Evolutionary conservation across 1,140 invertebrate genomes (phyloP).

Genomic region (Cardiocondyla obscurior): DNA sequence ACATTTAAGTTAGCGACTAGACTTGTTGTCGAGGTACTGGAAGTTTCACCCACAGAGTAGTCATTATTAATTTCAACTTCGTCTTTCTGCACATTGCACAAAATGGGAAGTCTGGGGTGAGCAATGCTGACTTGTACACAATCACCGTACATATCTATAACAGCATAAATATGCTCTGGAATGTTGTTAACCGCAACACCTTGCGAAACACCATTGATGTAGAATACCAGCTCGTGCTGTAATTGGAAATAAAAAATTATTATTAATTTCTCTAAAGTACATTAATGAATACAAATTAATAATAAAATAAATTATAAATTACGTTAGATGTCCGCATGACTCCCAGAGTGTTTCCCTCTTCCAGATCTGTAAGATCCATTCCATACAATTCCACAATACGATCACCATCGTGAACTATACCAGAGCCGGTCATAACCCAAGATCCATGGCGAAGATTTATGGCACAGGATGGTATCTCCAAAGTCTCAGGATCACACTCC

Average conservation of each 20-base stretch:
- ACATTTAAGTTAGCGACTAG: constrained; percentile 82
- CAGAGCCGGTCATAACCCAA: constrained; percentile 95
- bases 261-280: constrained; percentile 6
- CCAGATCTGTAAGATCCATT: constrained; percentile 91
- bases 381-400: constrained; percentile 93
- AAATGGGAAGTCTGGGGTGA: constrained; percentile 66
- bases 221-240: constrained; percentile 93
- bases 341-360: constrained; percentile 93
- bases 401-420: constrained; percentile 93
- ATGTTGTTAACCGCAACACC: constrained; percentile 92
- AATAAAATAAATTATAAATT: constrained; percentile 69
- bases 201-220: constrained; percentile 94
- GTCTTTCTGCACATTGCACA: constrained; percentile 72
- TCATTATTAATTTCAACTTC: constrained; percentile 81
- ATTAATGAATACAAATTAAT: neutral
- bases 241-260: constrained; percentile 69
- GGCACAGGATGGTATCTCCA: constrained; percentile 93
- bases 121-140: constrained; percentile 93
- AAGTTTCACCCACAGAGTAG: constrained; percentile 75
- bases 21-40: constrained; percentile 79
- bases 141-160: constrained; percentile 96
- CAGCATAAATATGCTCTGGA: constrained; percentile 91
- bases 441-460: constrained; percentile 93
- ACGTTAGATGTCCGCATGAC: constrained; percentile 92
- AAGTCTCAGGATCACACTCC: constrained; percentile 90